These are phyloP conservation scores for Onychomys torridus DNA, from an alignment of 2,797 vertebrate genomes.

Conservation along the genomic window DNA sequence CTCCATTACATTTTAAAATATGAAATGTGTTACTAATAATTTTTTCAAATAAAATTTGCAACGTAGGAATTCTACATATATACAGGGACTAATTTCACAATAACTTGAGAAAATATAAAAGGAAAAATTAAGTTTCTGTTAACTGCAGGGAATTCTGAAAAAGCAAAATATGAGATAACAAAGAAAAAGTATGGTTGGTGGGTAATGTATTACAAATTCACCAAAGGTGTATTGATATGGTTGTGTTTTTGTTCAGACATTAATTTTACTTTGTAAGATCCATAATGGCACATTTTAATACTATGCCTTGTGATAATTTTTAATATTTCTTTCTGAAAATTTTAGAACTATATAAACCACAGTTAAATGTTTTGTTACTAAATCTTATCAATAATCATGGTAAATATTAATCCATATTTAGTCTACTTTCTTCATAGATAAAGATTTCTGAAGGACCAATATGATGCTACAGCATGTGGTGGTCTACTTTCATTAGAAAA, in stretches of 20 bases:
- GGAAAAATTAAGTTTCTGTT: background rate
- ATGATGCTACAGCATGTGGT: background rate
- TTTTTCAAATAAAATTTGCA: background rate
- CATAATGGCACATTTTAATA: background rate
- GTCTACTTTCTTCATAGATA: background rate
- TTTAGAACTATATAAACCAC: constrained; percentile 8
- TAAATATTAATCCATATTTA: background rate
- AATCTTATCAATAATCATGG: background rate
- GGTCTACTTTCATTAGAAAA: background rate
- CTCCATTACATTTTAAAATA: background rate
- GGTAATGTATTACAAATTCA: background rate
- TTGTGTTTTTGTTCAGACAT: background rate
- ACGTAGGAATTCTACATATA: background rate
- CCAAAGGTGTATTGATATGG: background rate
- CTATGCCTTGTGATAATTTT: background rate
- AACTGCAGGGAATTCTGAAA: background rate
- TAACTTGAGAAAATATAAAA: background rate
- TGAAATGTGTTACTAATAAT: background rate
- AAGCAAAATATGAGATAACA: background rate
- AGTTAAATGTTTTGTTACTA: background rate
- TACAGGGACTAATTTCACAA: background rate
- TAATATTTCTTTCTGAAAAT: background rate
- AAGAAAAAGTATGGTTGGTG: background rate
- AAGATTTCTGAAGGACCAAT: background rate
- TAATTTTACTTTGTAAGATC: background rate